These are phyloP conservation scores for Ruditapes philippinarum DNA, from an alignment of 1,140 invertebrate genomes.

Conservation along the genomic window DNA sequence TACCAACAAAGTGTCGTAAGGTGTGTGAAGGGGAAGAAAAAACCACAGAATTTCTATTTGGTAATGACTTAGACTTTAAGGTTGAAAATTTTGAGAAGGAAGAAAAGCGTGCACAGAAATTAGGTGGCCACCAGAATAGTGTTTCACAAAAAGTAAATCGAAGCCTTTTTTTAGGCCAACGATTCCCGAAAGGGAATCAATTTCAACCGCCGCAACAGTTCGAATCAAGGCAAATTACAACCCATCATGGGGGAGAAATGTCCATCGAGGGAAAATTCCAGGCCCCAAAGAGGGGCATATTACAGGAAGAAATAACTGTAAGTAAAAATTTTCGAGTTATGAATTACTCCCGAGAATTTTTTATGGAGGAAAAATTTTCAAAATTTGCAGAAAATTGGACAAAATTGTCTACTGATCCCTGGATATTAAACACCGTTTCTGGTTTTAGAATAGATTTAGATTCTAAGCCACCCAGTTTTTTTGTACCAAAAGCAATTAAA, in stretches of 20 bases:
- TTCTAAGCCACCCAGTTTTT: neutral
- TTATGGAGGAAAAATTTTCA: neutral
- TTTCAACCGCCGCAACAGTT: too few species aligned
- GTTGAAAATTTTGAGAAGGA: too few species aligned
- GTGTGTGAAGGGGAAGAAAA: too few species aligned
- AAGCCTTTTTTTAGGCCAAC: too few species aligned
- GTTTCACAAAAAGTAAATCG: too few species aligned
- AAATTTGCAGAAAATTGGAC: neutral
- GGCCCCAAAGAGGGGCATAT: neutral
- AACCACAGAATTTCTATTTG: too few species aligned
- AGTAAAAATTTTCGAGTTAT: neutral
- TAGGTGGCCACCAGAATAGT: too few species aligned
- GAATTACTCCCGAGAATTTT: slow-evolving; percentile 1
- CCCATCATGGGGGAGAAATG: neutral
- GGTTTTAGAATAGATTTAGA: neutral
- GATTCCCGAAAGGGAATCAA: too few species aligned
- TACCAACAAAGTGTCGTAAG: too few species aligned
- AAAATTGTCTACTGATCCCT: neutral
- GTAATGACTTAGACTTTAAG: too few species aligned
- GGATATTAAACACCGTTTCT: slow-evolving; percentile 18
- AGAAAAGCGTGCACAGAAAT: too few species aligned
- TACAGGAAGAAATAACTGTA: neutral
- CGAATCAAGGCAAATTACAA: too few species aligned
- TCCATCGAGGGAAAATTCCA: neutral
- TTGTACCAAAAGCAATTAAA: slow-evolving; percentile 3